These are phyloP conservation scores for Stichodactyla helianthus DNA, from an alignment of 64 coral and sea anemone species.

Conservation along the genomic window DNA sequence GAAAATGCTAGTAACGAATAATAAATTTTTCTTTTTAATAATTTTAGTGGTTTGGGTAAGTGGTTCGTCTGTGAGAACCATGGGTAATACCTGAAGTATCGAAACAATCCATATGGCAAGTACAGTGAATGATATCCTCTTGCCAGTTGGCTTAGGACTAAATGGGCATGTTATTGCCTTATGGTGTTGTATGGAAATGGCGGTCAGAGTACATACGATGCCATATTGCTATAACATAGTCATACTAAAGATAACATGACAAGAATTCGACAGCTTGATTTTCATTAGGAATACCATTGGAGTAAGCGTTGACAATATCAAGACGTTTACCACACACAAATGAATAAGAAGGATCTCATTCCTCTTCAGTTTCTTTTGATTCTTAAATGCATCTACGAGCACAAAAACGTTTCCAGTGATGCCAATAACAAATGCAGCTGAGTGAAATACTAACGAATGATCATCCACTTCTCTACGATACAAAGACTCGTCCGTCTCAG, in stretches of 20 bases:
- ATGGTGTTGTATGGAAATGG: conserved; percentile 17
- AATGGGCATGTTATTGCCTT: background rate
- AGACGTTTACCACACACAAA: background rate
- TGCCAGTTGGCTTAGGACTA: background rate
- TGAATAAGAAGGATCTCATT: conserved; percentile 22
- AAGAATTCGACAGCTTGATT: background rate
- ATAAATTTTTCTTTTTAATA: background rate
- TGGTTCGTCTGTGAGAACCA: background rate
- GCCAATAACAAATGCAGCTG: background rate
- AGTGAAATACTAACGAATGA: background rate
- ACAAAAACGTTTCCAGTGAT: background rate
- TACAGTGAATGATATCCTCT: background rate
- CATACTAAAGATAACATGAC: conserved; percentile 11
- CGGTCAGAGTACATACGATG: conserved; percentile 2
- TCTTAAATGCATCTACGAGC: background rate
- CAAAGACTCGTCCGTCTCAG: background rate
- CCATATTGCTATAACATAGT: background rate
- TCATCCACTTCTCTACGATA: background rate
- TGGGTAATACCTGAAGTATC: background rate
- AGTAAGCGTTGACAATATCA: conserved; percentile 9
- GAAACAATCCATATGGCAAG: conserved; percentile 6
- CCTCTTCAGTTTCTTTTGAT: background rate
- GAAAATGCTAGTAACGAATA: background rate
- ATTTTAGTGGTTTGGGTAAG: background rate
- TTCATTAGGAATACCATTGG: conserved; percentile 14